These are phyloP conservation scores for Hypena proboscidalis DNA, from an alignment of 2,888 invertebrate species.

Conservation along the genomic window DNA sequence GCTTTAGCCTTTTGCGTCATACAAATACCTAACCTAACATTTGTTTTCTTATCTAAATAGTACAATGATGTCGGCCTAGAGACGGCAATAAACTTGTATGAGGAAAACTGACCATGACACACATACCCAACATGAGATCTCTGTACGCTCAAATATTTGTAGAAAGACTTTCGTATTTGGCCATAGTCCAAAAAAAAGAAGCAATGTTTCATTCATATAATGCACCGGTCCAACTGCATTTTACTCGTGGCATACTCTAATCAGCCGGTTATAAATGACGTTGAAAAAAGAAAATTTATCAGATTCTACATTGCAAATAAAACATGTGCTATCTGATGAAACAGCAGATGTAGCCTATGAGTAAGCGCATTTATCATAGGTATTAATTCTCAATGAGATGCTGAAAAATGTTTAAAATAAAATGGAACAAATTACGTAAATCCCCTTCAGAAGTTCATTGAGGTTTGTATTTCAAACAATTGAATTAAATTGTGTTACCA, in stretches of 20 bases:
- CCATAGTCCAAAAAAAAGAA: slow-evolving; percentile 57
- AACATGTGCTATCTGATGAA: not conserved
- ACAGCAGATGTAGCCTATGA: not conserved
- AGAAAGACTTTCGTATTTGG: slow-evolving; percentile 69
- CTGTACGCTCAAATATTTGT: slow-evolving; percentile 57
- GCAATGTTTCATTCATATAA: slow-evolving; percentile 61
- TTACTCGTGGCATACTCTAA: slow-evolving; percentile 3
- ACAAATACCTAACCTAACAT: slow-evolving; percentile 51
- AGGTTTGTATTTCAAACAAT: not conserved
- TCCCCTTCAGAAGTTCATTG: not conserved
- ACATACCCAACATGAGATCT: slow-evolving; percentile 53
- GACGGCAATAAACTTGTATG: slow-evolving; percentile 62
- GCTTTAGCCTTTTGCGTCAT: slow-evolving; percentile 37
- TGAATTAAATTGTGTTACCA: slow-evolving; percentile 67
- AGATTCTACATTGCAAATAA: not conserved
- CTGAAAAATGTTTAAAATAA: not conserved
- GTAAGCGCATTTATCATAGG: not conserved
- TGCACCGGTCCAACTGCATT: slow-evolving; percentile 38
- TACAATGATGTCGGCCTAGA: slow-evolving; percentile 58
- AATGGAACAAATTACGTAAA: slow-evolving; percentile 2
- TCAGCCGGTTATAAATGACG: not conserved
- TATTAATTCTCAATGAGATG: not conserved
- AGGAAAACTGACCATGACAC: slow-evolving; percentile 67
- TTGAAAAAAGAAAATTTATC: not conserved
- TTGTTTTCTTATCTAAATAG: slow-evolving; percentile 58